Base-by-base conservation (phyloP, 2,797 vertebrate genomes). In the Sebastes flavidus region DNA sequence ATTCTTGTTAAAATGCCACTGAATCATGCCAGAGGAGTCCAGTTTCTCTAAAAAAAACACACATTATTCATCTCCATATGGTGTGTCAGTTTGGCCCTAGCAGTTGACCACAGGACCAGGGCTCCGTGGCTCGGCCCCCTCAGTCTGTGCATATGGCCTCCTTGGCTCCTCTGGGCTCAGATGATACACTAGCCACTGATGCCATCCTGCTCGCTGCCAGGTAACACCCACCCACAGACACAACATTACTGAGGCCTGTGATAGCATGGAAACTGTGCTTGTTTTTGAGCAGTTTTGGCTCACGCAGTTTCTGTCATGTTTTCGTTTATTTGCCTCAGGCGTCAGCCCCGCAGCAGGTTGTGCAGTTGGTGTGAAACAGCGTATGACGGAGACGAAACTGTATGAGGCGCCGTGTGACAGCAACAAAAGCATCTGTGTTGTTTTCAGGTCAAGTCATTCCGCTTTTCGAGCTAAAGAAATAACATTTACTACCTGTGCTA, bases 111-210 rank as follows among this genome's bases (percentile, higher is more conserved):
- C 84, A 81, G 81, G 84, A 89, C 79, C 76, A 61, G 60, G 60
- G 18, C 76, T 83, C 65, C 22, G 63, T 32, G 59, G 87, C 38
- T 63, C 74, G 66, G 75, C 79, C 83, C 84, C 87, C 86, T 73
- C 76, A 60, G 82, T 55, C 73, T 24, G 55, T 77, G 75, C 92
- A 94, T 93, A 94, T 93, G 92, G 90, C 68, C 78, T 80, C 11
- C 1, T 81, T 84, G 87, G 83, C 84, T 84, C 62, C 67, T 32
- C 78, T 79, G 76, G 62, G 75, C 73, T 79, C 72, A 61, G 65
- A 86, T 85, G 72, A 89, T 78, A 49, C 83, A 74, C 80, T 34
- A 65, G 77, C 77, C 71, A 11, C 63, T 72, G 62, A 69, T 11
- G 29, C 59, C 78, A n/a, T 80, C 66, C 70, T 60, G 63, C 61